Evolutionary conservation across 2,113 vertebrate species (phyloP).

Genomic region (Stictonetta naevosa): DNA sequence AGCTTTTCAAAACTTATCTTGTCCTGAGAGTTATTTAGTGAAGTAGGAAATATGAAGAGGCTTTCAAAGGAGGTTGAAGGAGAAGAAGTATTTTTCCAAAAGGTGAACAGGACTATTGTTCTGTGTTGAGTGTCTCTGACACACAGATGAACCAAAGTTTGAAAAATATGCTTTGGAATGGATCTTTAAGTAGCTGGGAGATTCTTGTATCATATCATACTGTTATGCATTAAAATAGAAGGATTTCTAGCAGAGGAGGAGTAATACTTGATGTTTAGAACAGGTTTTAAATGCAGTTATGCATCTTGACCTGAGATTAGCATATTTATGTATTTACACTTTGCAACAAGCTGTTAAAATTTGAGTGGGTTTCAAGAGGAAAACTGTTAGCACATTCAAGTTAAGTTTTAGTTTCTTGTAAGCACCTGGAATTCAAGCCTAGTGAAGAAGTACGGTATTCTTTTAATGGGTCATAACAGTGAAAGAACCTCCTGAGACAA

Average conservation of each 20-base stretch:
- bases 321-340: background rate
- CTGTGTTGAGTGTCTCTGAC: background rate
- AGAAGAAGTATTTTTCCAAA: background rate
- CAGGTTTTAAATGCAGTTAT: background rate
- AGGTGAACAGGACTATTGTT: background rate
- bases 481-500: background rate
- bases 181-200: background rate
- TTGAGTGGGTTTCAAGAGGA: background rate
- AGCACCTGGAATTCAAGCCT: background rate
- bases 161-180: background rate
- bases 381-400: background rate
- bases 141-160: background rate
- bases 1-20: background rate
- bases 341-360: background rate
- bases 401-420: background rate
- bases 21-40: background rate
- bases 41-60: background rate
- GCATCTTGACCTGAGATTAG: background rate
- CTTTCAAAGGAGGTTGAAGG: background rate
- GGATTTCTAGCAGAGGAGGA: background rate
- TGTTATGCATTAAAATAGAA: background rate
- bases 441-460: accelerated
- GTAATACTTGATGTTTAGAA: background rate
- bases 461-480: background rate
- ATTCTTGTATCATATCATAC: background rate